Evolutionary conservation across 2,113 vertebrate species (phyloP).

Genomic region (Pica pica): DNA sequence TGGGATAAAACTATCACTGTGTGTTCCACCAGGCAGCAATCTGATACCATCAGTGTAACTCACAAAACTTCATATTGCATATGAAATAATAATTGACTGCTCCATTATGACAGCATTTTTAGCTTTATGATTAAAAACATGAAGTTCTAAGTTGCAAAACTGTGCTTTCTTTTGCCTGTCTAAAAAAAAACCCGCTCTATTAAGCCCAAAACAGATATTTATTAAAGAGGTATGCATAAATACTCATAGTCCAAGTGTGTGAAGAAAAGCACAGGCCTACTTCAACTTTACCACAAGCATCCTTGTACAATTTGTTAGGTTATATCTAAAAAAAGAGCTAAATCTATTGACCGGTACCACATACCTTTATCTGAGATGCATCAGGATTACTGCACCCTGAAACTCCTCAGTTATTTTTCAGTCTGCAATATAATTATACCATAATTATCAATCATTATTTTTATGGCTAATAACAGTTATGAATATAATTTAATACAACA

Average conservation of each 20-base stretch:
- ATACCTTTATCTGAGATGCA: background rate
- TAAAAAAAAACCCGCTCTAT: background rate
- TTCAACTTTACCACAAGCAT: background rate
- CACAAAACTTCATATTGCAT: background rate
- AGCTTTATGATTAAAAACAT: background rate
- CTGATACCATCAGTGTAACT: background rate
- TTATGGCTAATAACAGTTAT: background rate
- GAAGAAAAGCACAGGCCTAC: background rate
- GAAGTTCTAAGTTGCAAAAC: background rate
- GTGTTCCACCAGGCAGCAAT: background rate
- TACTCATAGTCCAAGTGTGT: background rate
- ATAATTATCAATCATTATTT: background rate
- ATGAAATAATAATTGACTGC: background rate
- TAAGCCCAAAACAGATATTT: background rate
- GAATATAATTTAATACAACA: background rate
- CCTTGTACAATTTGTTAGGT: background rate
- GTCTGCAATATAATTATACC: background rate
- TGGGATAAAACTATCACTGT: background rate
- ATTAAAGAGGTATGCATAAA: background rate
- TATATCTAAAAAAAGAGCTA: background rate
- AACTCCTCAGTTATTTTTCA: background rate
- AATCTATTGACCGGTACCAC: background rate
- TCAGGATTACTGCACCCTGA: background rate
- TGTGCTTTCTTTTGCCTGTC: background rate
- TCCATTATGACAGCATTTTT: background rate